Conservation (phyloP, 2,888 invertebrate genomes). For the Zelleria hepariella region DNA sequence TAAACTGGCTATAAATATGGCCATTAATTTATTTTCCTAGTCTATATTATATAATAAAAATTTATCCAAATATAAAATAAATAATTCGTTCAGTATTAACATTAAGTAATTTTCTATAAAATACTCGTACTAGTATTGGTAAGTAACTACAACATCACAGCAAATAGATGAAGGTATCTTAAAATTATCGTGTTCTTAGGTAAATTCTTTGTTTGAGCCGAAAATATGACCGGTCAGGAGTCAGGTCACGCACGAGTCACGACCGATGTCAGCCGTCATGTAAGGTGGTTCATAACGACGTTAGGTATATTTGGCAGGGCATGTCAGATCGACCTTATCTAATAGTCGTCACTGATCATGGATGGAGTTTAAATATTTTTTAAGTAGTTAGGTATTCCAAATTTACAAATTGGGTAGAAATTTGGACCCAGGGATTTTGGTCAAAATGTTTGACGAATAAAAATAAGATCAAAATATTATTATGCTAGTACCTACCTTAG, state of each 20-base stretch:
- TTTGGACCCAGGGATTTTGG: not conserved
- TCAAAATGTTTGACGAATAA: not conserved
- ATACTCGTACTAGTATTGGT: not conserved
- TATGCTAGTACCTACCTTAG: not conserved
- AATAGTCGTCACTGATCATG: not conserved
- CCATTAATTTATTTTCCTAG: too few relatives aligned
- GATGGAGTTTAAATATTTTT: too few relatives aligned
- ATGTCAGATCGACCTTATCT: not conserved
- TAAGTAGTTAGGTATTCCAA: not conserved
- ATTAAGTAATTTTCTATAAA: not conserved
- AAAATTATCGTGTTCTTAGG: not conserved
- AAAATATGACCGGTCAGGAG: too few relatives aligned
- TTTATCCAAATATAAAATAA: too few relatives aligned
- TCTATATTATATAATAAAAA: too few relatives aligned
- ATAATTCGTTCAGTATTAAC: not conserved
- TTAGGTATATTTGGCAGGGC: not conserved
- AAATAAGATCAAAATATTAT: not conserved
- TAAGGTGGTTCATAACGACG: not conserved
- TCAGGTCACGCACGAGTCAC: too few relatives aligned
- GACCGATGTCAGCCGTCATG: too few relatives aligned
- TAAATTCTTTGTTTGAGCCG: not conserved
- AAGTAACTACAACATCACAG: not conserved
- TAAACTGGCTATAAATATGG: too few relatives aligned
- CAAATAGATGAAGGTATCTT: not conserved
- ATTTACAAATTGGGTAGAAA: not conserved